Base-by-base conservation (phyloP, 2,888 invertebrate species). In the Agelastica alni region DNA sequence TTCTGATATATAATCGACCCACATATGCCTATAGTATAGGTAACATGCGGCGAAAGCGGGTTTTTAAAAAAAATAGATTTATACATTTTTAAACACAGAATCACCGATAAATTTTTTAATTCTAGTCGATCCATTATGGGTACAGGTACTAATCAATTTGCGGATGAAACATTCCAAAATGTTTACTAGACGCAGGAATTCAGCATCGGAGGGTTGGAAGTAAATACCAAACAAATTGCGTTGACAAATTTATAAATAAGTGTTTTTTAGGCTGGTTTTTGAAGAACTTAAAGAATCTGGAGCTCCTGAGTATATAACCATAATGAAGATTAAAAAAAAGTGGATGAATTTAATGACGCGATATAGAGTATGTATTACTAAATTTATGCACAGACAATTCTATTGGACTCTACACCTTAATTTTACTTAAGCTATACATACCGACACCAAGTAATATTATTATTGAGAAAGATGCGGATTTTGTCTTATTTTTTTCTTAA, bases 301-400 rank as follows among this genome's bases (percentile, higher is more conserved):
- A 4, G 68, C 67, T 9, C 68, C 68, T 4, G 44, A 63, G 18
- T 64, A 61, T 43, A 60, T 68, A n/a, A 62, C 68, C n/a, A 57
- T 66, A 10, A 58, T 59, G 4, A 68, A 66, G 48, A 67, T 68
- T 47, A 68, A 68, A 51, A 68, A 68, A 58, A 68, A 68, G 43
- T 68, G 68, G 68, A 68, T 68, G 68, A 68, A 68, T 58, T 60
- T 68, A 37, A 65, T 68, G 59, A 65, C 68, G 13, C 51, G 67
- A 51, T 68, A 66, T 48, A 64, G 66, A 56, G 68, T 68, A 53
- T 18, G 42, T 17, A 17, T 14, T n/a, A n/a, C n/a, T n/a, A n/a
- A n/a, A n/a, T n/a, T n/a, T n/a, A n/a, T n/a, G n/a, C n/a, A n/a
- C n/a, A n/a, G n/a, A n/a, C 16, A 28, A 47, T 5, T 22, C 13